A percentile compares a stretch with the other conserved stretches of the same genome.
These are phyloP conservation scores for Pentalonia nigronervosa DNA, from an alignment of 1,140 invertebrate genomes.

Conservation along the genomic window DNA sequence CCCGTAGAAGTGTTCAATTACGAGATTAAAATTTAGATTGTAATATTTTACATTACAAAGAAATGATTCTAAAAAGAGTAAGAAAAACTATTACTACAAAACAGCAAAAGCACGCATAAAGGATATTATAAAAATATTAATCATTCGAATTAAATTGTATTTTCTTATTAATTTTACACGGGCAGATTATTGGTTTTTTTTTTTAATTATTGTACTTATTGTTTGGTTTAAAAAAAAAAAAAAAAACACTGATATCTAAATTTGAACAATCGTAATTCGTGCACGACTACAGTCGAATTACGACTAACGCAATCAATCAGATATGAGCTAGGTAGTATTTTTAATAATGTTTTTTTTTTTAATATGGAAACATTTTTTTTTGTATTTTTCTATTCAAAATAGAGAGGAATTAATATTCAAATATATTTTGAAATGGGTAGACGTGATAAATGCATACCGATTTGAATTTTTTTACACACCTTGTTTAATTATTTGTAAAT, in stretches of 20 bases:
- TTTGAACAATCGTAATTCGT: background rate
- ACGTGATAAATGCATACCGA: background rate
- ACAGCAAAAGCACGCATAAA: background rate
- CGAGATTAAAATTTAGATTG: background rate
- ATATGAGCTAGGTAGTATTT: background rate
- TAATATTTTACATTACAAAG: background rate
- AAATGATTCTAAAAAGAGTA: background rate
- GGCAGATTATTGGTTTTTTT: too few species aligned
- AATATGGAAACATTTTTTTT: too few species aligned
- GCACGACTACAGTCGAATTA: background rate
- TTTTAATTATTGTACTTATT: background rate
- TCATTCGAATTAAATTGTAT: background rate
- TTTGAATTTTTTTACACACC: background rate
- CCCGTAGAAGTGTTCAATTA: slow-evolving; percentile 34
- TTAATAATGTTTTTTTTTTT: background rate
- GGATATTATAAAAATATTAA: background rate
- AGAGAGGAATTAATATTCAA: background rate
- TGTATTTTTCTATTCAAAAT: too few species aligned
- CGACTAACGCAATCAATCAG: background rate
- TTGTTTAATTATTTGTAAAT: background rate
- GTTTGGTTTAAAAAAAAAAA: background rate
- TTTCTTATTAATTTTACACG: background rate
- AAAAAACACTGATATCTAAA: background rate
- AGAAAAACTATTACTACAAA: background rate
- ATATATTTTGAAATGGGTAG: background rate